Conservation (phyloP, 2,113 vertebrate species). For the Arenaria interpres region DNA sequence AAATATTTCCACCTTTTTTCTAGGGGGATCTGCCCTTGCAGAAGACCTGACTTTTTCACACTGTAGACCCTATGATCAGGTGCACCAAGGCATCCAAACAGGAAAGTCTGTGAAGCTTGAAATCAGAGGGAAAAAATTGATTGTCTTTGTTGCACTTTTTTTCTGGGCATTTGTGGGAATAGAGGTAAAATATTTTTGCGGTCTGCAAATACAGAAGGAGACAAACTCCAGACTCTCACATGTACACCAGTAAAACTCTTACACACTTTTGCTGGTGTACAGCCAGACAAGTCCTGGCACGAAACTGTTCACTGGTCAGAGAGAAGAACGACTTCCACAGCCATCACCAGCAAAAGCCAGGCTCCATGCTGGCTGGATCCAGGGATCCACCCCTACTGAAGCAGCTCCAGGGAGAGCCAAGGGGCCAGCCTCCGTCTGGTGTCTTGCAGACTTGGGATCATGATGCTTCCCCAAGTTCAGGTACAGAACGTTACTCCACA, state of each 20-base stretch:
- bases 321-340: background rate
- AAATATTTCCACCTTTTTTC: background rate
- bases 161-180: background rate
- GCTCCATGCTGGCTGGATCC: background rate
- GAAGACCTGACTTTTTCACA: accelerated
- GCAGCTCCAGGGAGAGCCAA: background rate
- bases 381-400: background rate
- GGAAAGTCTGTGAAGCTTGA: background rate
- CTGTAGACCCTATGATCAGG: background rate
- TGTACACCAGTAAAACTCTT: background rate
- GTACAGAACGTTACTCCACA: background rate
- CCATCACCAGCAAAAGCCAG: background rate
- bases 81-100: background rate
- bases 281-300: background rate
- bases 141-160: background rate
- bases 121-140: background rate
- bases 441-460: background rate
- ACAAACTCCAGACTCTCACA: background rate
- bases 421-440: background rate
- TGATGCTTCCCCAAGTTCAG: background rate
- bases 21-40: background rate
- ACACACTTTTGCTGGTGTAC: background rate
- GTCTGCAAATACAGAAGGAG: background rate
- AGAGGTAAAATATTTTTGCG: background rate
- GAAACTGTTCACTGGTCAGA: background rate